Evolutionary conservation across 35 echinoderm and acorn worm species (phyloP).

Genomic region (Heliocidaris tuberculata): DNA sequence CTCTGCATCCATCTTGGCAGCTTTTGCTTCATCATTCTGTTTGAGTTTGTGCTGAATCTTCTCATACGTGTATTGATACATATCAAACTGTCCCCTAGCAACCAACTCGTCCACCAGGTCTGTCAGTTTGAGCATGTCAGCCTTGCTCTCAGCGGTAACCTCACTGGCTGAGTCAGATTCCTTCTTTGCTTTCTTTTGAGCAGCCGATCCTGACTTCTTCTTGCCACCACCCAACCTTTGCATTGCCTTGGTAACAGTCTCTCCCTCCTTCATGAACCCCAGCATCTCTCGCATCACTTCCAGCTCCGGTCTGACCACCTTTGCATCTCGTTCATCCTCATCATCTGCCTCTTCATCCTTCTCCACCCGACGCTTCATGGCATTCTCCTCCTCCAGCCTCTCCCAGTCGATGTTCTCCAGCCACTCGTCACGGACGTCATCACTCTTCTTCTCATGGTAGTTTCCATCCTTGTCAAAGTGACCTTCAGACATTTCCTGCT

Average conservation of each 20-base stretch:
- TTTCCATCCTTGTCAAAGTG: conserved; percentile 94
- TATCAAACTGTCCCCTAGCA: conserved; percentile 85
- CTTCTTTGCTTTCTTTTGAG: conserved; percentile 56
- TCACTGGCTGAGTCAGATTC: conserved; percentile 30
- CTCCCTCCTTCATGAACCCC: conserved; percentile 79
- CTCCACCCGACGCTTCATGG: conserved; percentile 40
- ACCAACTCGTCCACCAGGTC: conserved; percentile 86
- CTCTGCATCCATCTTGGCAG: conserved; percentile 71
- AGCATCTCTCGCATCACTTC: conserved; percentile 80
- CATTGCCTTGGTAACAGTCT: conserved; percentile 83
- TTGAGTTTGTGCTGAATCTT: conserved; percentile 82
- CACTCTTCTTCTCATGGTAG: conserved; percentile 90
- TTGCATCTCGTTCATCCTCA: conserved; percentile 21
- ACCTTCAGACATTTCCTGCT: conserved; percentile 94
- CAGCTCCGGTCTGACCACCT: conserved; percentile 52
- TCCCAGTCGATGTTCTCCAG: conserved; percentile 99
- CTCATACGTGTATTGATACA: conserved; percentile 95
- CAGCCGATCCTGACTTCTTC: conserved; percentile 44
- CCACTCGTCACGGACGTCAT: conserved; percentile 85
- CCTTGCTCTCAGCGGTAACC: conserved; percentile 62
- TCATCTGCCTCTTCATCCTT: conserved; percentile 47
- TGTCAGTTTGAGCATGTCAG: conserved; percentile 89
- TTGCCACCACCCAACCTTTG: conserved; percentile 90
- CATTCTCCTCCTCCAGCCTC: conserved; percentile 57
- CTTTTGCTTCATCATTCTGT: conserved; percentile 60